Conservation (phyloP, 2,113 vertebrate species). For the Dolichotis patagonum region DNA sequence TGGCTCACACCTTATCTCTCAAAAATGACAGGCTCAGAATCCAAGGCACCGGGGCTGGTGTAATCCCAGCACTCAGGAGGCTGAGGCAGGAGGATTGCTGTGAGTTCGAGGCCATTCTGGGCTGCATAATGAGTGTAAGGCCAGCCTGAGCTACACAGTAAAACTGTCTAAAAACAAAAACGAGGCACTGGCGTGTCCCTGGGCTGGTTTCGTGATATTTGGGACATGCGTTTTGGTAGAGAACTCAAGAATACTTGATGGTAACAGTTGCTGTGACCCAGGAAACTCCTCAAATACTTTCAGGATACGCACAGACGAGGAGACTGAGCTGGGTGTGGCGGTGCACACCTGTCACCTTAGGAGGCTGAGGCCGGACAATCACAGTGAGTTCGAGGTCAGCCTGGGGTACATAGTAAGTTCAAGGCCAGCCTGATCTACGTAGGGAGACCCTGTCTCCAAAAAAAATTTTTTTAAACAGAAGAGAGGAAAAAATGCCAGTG, state of each 20-base stretch:
- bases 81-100: neutral
- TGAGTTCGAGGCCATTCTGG: neutral
- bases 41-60: neutral
- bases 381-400: neutral
- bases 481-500: neutral
- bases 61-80: too few species aligned
- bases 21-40: neutral
- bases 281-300: neutral
- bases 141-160: neutral
- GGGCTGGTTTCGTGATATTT: neutral
- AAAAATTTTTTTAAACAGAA: neutral
- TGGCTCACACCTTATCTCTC: neutral
- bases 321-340: neutral
- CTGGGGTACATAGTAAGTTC: too few species aligned
- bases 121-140: neutral
- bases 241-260: neutral
- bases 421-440: neutral
- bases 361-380: neutral
- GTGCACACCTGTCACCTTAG: neutral
- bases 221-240: neutral
- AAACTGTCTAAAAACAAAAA: neutral
- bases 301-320: neutral
- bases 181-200: neutral
- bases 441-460: neutral
- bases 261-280: neutral